phyloP scores from a whole-genome alignment of 2,888 invertebrate species.

The Ischnura elegans region DNA sequence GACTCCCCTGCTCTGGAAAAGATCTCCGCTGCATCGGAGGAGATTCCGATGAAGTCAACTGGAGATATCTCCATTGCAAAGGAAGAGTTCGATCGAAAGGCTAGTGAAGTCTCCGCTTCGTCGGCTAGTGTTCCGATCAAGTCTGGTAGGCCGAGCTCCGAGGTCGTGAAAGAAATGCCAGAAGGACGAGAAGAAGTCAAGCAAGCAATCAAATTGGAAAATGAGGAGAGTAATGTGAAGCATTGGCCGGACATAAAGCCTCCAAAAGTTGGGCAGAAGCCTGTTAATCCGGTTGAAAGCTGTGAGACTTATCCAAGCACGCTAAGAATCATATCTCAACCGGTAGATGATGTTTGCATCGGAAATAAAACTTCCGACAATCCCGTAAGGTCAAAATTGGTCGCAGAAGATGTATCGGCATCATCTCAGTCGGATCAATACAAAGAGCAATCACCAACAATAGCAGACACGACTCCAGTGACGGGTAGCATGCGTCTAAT shows the following conservation, averaged over 20 bases:
- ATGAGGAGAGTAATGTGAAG: not conserved
- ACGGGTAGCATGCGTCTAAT: conserved; percentile 37
- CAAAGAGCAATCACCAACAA: not conserved
- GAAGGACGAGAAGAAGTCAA: not conserved
- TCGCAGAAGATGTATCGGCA: not conserved
- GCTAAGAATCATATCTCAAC: not conserved
- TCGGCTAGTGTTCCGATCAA: conserved; percentile 61
- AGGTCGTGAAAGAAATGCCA: not conserved
- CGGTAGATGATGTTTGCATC: not conserved
- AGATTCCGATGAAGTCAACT: conserved; percentile 21
- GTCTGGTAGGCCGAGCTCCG: conserved; percentile 61
- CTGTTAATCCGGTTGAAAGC: not conserved
- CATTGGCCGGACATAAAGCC: not conserved
- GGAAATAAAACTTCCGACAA: not conserved
- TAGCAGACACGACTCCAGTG: not conserved
- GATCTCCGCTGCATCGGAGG: conserved; percentile 58
- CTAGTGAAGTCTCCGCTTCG: conserved; percentile 42
- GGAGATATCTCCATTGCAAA: not conserved
- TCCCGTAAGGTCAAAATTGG: not conserved
- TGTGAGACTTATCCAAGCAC: not conserved
- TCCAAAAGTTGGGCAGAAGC: not conserved
- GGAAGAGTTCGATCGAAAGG: conserved; percentile 5
- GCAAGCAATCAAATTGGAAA: not conserved
- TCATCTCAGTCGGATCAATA: not conserved
- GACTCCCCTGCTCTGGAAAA: not conserved